Conservation (phyloP, 2,797 vertebrate species). For the Pantherophis alleghaniensis region DNA sequence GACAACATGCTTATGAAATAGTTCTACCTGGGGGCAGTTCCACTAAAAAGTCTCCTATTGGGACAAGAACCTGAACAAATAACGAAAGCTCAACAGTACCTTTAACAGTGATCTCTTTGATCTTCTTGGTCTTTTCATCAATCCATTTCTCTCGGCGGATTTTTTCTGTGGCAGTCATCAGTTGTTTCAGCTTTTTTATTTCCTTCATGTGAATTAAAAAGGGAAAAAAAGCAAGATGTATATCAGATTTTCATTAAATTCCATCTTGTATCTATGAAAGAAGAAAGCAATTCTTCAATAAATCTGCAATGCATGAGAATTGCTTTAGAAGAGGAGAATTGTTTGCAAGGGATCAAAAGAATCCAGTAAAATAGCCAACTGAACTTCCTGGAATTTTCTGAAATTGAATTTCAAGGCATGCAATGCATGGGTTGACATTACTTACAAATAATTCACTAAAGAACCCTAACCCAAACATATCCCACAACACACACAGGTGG, state of each 20-base stretch:
- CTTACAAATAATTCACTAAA: background rate
- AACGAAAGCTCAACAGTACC: slow-evolving; percentile 66
- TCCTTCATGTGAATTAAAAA: slow-evolving; percentile 74
- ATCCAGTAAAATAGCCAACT: background rate
- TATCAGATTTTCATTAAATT: background rate
- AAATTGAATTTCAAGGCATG: background rate
- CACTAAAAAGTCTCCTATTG: background rate
- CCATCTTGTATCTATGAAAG: background rate
- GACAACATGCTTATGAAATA: background rate
- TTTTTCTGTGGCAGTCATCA: slow-evolving; percentile 92
- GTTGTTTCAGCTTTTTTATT: slow-evolving; percentile 91
- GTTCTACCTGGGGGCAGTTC: background rate
- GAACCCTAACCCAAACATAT: background rate
- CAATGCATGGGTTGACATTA: background rate
- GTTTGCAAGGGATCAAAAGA: background rate
- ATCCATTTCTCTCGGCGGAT: slow-evolving; percentile 93
- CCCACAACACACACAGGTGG: background rate
- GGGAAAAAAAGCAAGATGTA: background rate
- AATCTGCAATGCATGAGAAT: background rate
- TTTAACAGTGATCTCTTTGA: slow-evolving; percentile 96
- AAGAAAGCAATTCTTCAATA: background rate
- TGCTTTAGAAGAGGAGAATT: background rate
- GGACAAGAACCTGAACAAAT: background rate
- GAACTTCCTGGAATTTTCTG: background rate
- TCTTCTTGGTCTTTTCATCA: slow-evolving; percentile 93